A percentile compares a stretch with the other conserved stretches of the same genome.
Conservation (phyloP, 92 coral and sea anemone species). For the Palythoa grandis region DNA sequence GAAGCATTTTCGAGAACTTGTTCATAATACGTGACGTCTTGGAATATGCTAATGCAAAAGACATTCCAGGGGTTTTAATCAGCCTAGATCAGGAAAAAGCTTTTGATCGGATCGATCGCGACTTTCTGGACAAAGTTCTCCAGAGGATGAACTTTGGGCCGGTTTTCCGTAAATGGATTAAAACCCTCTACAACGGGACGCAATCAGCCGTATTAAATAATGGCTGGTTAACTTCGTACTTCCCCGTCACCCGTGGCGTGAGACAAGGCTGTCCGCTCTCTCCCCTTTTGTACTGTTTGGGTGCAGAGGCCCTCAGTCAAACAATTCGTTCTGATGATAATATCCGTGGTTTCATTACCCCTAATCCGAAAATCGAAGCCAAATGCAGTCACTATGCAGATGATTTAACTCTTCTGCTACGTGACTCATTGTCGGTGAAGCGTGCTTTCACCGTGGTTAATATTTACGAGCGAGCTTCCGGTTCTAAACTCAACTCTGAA, state of each 20-base stretch:
- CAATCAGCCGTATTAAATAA: no score
- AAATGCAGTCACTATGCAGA: background rate
- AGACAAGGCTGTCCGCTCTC: no score
- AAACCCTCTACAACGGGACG: no score
- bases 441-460: background rate
- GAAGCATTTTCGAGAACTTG: no score
- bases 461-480: background rate
- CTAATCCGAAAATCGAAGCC: background rate
- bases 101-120: no score
- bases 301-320: background rate
- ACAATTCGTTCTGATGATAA: background rate
- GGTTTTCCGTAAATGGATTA: background rate
- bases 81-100: no score
- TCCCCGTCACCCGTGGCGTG: background rate
- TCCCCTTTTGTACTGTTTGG: no score
- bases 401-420: background rate
- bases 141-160: background rate
- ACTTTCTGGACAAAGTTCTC: background rate
- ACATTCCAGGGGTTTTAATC: no score
- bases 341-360: background rate
- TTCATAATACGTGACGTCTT: no score
- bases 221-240: background rate
- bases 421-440: constrained; percentile 1
- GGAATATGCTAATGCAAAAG: no score
- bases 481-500: background rate